These are phyloP conservation scores for Proteles cristata DNA, from an alignment of 2,113 vertebrate species.

Conservation along the genomic window DNA sequence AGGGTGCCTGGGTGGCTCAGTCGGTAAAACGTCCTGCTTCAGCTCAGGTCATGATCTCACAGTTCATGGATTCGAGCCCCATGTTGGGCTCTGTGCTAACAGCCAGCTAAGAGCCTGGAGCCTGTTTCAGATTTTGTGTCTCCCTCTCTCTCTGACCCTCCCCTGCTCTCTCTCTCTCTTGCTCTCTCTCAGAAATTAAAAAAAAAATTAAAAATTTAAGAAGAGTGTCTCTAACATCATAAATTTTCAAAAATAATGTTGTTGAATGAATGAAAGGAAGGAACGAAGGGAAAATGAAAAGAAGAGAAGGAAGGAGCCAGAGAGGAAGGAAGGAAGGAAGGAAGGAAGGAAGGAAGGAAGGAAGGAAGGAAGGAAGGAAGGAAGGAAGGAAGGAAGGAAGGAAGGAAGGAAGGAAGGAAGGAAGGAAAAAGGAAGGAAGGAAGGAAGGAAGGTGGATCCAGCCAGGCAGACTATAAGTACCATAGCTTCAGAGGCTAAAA, in stretches of 20 bases:
- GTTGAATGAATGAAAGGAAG: neutral
- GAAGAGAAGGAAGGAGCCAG: no score
- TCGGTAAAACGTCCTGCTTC: no score
- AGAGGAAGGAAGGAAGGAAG: neutral
- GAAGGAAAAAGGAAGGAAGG: neutral
- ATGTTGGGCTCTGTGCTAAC: no score
- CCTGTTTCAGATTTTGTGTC: no score
- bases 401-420: neutral
- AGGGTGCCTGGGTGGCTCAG: no score
- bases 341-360: neutral
- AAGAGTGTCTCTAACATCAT: neutral
- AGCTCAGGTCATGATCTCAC: no score
- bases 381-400: neutral
- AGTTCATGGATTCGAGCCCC: no score
- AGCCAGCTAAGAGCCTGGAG: no score
- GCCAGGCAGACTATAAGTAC: neutral
- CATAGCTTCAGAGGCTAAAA: neutral
- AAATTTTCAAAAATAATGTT: neutral
- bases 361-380: no score
- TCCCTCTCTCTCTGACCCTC: no score
- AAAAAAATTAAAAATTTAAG: neutral
- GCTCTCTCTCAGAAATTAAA: no score
- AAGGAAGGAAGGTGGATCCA: neutral
- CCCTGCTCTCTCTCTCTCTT: no score
- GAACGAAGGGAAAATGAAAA: neutral